Percentiles rank a stretch among this genome's conserved stretches.
Conservation (phyloP, 2,113 vertebrate species). For the human region DNA sequence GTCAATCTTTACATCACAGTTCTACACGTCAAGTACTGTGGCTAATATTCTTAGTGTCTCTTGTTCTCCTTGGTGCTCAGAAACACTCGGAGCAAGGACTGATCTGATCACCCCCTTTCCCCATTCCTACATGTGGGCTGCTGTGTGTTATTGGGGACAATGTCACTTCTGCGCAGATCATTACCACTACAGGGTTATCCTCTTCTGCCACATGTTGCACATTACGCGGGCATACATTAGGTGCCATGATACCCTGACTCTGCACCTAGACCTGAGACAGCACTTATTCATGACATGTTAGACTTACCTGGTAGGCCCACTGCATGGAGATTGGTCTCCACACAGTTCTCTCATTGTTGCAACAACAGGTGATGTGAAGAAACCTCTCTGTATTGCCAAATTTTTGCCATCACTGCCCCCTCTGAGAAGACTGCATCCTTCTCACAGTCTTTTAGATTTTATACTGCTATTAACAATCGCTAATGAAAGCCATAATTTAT, state of each 20-base stretch:
- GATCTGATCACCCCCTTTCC: not conserved
- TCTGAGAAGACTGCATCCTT: not conserved
- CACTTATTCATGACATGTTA: not conserved
- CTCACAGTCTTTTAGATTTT: not conserved
- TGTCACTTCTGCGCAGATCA: not conserved
- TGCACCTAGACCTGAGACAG: not conserved
- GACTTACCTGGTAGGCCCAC: not conserved
- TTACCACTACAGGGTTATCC: not conserved
- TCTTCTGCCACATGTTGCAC: not conserved
- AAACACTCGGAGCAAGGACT: not conserved
- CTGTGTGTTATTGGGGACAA: not conserved
- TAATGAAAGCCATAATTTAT: not conserved
- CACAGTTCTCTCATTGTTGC: not conserved
- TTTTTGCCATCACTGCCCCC: not conserved
- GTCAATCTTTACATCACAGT: not conserved
- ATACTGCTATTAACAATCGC: not conserved
- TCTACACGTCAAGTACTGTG: not conserved
- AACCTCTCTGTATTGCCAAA: not conserved
- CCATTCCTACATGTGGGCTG: not conserved
- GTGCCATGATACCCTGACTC: not conserved
- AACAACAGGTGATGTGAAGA: not conserved
- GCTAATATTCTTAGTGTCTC: not conserved
- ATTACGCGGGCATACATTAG: not conserved
- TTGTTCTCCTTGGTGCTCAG: not conserved
- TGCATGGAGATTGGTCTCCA: not conserved